Evolutionary conservation across 35 echinoderm and acorn worm genomes (phyloP).

Genomic region (Ptychodera flava): DNA sequence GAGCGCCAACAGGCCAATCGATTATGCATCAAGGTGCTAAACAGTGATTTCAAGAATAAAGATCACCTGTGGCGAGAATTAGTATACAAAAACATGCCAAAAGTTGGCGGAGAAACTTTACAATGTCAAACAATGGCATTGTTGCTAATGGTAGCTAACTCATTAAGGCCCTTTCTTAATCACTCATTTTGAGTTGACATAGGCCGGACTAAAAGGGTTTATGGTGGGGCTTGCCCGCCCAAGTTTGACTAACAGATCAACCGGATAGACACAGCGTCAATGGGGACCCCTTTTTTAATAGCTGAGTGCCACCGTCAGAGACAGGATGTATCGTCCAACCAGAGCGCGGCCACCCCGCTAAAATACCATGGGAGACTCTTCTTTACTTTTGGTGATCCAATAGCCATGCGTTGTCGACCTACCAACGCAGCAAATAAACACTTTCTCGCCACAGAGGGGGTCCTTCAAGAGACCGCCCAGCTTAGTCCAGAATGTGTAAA

Average conservation of each 20-base stretch:
- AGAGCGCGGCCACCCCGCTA: too few species aligned
- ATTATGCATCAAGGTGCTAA: not conserved
- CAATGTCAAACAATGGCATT: not conserved
- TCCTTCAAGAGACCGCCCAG: not conserved
- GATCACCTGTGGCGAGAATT: not conserved
- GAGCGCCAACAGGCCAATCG: not conserved
- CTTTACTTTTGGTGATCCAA: constrained; percentile 1
- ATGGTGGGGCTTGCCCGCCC: not conserved
- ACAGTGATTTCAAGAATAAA: not conserved
- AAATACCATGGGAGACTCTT: too few species aligned
- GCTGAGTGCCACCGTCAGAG: too few species aligned
- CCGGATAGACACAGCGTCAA: too few species aligned
- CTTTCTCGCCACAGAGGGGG: not conserved
- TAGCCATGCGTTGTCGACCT: not conserved
- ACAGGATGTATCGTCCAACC: too few species aligned
- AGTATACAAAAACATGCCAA: not conserved
- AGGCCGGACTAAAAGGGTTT: not conserved
- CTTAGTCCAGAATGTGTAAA: not conserved
- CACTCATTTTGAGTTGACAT: not conserved
- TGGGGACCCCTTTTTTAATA: too few species aligned
- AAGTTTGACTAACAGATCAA: not conserved
- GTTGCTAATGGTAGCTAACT: not conserved
- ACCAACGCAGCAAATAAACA: not conserved
- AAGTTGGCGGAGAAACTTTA: not conserved
- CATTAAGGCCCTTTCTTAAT: not conserved